Evolutionary conservation across 2,113 vertebrate genomes (phyloP).

Genomic region (Ciconia maguari): DNA sequence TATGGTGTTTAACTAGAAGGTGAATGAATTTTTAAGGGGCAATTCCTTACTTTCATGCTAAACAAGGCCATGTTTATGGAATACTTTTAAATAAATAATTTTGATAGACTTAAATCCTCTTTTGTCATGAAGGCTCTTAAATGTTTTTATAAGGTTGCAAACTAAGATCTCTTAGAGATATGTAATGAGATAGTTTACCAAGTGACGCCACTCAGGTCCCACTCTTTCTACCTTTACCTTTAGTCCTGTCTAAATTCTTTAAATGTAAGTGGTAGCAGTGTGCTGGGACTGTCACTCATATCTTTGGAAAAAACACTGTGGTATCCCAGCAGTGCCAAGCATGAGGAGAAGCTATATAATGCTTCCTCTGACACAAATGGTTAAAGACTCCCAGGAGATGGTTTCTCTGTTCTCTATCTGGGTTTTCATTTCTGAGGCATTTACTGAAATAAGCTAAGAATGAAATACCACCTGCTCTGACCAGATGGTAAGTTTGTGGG

Average conservation of each 20-base stretch:
- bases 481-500: slow-evolving; percentile 15
- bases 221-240: background rate
- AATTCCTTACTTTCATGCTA: background rate
- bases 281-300: background rate
- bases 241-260: background rate
- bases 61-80: background rate
- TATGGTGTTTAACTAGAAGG: background rate
- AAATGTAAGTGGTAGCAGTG: background rate
- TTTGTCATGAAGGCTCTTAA: background rate
- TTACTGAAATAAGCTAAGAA: background rate
- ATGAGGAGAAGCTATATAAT: background rate
- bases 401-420: background rate
- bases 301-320: background rate
- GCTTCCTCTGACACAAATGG: background rate
- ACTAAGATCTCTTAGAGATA: background rate
- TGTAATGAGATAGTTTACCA: background rate
- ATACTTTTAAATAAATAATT: background rate
- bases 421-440: background rate
- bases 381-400: background rate
- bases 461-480: slow-evolving; percentile 12
- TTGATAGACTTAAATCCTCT: background rate
- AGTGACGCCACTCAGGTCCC: background rate
- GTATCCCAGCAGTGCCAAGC: background rate
- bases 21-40: background rate
- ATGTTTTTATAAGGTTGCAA: background rate